Evolutionary conservation across 2,888 invertebrate species (phyloP).

Genomic region (Dasysyrphus tricinctus): DNA sequence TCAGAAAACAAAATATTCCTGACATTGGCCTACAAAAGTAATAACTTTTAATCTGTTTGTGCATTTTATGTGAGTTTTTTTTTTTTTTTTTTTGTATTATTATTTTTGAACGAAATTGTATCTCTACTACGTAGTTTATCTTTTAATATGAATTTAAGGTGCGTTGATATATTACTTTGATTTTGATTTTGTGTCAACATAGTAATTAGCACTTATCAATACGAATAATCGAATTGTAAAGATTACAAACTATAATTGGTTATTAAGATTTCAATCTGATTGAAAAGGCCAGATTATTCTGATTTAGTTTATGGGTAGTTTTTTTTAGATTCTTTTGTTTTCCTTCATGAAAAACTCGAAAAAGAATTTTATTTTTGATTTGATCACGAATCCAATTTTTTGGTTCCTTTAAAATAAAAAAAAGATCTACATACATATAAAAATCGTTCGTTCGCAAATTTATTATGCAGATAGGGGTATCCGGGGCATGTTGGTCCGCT

Average conservation of each 20-base stretch:
- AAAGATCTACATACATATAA: no score
- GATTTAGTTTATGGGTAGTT: not conserved
- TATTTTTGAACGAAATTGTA: not conserved
- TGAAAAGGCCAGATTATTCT: not conserved
- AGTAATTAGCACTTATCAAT: not conserved
- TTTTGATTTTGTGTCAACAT: not conserved
- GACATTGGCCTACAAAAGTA: slow-evolving; percentile 18
- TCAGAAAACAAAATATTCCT: not conserved
- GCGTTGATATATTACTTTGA: not conserved
- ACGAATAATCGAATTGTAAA: not conserved
- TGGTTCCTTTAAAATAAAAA: no score
- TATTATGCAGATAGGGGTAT: no score
- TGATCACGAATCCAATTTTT: no score
- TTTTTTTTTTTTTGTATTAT: not conserved
- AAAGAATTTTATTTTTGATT: no score
- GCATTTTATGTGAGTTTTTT: not conserved
- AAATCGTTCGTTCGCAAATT: no score
- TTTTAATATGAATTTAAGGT: not conserved
- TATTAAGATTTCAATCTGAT: not conserved
- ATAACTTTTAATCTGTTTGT: not conserved
- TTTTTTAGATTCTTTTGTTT: no score
- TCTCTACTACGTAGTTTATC: not conserved
- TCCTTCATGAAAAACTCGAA: no score
- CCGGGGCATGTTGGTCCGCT: no score
- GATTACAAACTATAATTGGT: not conserved